These are phyloP conservation scores for Salticus scenicus DNA, from an alignment of 2,888 invertebrate species.

Conservation along the genomic window DNA sequence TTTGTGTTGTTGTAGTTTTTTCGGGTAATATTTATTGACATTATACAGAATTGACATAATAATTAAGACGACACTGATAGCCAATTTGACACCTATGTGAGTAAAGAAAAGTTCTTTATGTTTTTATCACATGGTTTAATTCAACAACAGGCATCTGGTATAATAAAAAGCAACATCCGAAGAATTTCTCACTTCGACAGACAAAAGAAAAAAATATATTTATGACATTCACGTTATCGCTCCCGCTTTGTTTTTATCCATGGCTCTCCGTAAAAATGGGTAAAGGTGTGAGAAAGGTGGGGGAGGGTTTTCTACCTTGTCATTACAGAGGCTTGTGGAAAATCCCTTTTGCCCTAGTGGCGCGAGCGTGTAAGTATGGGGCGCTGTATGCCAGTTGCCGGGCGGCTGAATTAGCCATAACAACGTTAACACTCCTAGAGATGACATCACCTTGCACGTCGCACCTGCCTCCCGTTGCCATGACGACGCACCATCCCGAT, in stretches of 20 bases:
- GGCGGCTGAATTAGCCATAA: constrained; percentile 25
- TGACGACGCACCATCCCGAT: constrained; percentile 45
- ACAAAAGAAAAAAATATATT: background rate
- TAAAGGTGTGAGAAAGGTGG: background rate
- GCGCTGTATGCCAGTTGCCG: constrained; percentile 42
- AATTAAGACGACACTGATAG: too few relatives aligned
- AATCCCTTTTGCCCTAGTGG: constrained; percentile 28
- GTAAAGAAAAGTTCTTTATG: too few relatives aligned
- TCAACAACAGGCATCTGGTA: too few relatives aligned
- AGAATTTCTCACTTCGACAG: background rate
- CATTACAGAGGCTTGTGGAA: constrained; percentile 43
- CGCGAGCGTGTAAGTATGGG: constrained; percentile 24
- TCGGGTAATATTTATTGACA: too few relatives aligned
- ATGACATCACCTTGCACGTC: constrained; percentile 48
- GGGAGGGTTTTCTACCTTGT: background rate
- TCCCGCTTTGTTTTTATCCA: background rate
- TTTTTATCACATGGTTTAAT: too few relatives aligned
- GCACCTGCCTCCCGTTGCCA: constrained; percentile 65
- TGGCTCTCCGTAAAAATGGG: background rate
- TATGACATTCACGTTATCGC: constrained; percentile 9
- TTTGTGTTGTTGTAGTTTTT: too few relatives aligned
- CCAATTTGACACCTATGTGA: too few relatives aligned
- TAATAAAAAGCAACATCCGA: too few relatives aligned
- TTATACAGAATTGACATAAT: too few relatives aligned
- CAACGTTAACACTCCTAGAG: constrained; percentile 24